Base-by-base conservation (phyloP, 2,888 invertebrate genomes). In the Melieria omissa region DNA sequence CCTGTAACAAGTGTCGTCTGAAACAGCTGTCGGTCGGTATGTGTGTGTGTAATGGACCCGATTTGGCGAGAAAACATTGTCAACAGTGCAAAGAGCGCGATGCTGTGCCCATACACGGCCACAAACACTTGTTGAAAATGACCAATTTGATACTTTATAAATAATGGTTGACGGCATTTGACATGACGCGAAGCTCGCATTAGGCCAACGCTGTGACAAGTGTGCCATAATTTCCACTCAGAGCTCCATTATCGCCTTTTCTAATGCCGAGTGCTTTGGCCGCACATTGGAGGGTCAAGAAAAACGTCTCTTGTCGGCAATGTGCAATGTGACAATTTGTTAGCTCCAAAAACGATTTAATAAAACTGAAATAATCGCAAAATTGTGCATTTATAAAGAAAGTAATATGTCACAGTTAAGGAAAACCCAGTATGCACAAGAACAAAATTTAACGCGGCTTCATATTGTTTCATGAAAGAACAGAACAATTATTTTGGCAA, bases 101-200 rank as follows among this genome's bases (percentile, higher is more conserved):
- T 52, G 12, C 9, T 52, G 14, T 52, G 12, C 52, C 52, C 52
- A 52, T 52, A 52, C 52, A 52, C 12, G 14, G 52, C 14, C 9
- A 14, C 6, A n/a, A 3, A 12, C 12, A 52, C 52, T 7, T 52
- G 52, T 52, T 52, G 14, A 52, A 52, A 52, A 52, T 52, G 14
- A 29, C 55, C 58, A 57, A 46, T 62, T 14, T 42, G 44, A 16
- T 67, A 16, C 52, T 60, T 65, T 61, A 61, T 60, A 65, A 66
- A 71, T 71, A 58, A 71, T 66, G 65, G 66, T 16, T 62, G 54
- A 65, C 71, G 61, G 45, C 71, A 66, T 55, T 62, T 66, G 47
- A 71, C 49, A 62, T 62, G 66, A 66, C 66, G 63, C 66, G 54
- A 49, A 46, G 12, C 8, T 9, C 41, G 14, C 42, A 58, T 5